A percentile compares a stretch with the other conserved stretches of the same genome.
Conservation (phyloP, 1,140 invertebrate genomes). For the Phymorhynchus buccinoides region DNA sequence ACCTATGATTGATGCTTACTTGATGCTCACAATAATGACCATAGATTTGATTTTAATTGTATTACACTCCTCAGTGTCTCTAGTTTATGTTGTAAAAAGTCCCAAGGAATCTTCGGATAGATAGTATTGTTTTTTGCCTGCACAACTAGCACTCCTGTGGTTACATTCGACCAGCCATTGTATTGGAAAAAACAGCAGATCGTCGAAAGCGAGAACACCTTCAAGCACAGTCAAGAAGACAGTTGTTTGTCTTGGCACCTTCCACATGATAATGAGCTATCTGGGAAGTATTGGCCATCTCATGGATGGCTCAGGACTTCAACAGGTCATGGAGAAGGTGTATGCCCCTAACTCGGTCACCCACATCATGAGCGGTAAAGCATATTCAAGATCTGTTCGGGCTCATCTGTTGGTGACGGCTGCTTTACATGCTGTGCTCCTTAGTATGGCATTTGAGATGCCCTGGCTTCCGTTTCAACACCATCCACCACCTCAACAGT, state of each 20-base stretch:
- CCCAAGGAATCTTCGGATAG: no score
- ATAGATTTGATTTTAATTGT: no score
- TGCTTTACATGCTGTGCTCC: constrained; percentile 40
- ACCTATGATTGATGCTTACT: no score
- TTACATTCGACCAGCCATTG: no score
- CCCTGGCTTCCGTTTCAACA: neutral
- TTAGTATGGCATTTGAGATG: neutral
- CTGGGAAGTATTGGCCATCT: constrained; percentile 47
- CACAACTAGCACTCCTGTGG: no score
- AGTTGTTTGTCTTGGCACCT: constrained; percentile 44
- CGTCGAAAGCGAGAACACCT: neutral
- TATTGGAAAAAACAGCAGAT: constrained; percentile 31
- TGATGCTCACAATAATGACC: no score
- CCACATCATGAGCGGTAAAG: constrained; percentile 51
- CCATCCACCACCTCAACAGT: neutral
- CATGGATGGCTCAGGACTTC: constrained; percentile 48
- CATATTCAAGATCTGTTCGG: constrained; percentile 42
- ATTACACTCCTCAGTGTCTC: no score
- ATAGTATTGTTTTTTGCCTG: no score
- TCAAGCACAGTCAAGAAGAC: constrained; percentile 10
- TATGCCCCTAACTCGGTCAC: constrained; percentile 46
- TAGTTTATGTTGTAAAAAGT: no score
- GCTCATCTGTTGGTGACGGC: constrained; percentile 47
- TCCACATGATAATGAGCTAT: constrained; percentile 52
- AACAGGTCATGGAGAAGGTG: constrained; percentile 43